phyloP scores from a whole-genome alignment of 2,888 invertebrate genomes.

The Drosophila niveifrons region DNA sequence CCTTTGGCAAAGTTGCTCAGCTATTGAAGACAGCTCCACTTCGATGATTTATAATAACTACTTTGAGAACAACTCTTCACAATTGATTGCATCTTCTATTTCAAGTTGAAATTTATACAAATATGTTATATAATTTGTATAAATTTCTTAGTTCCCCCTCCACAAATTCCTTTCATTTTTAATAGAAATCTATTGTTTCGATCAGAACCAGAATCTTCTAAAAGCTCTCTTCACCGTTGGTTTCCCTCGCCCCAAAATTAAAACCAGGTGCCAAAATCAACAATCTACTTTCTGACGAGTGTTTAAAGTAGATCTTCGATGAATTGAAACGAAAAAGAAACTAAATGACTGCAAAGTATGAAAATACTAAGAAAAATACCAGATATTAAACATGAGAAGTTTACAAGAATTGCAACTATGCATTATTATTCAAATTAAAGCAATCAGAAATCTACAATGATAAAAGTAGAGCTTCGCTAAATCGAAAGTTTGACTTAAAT shows the following conservation, averaged over 20 bases:
- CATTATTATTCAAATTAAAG: too few relatives aligned
- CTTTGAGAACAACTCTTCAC: neutral
- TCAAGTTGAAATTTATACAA: neutral
- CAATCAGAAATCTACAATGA: too few relatives aligned
- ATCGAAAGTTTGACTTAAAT: too few relatives aligned
- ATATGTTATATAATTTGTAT: too few relatives aligned
- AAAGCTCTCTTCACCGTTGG: neutral
- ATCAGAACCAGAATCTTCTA: slow-evolving; percentile 1
- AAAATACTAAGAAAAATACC: too few relatives aligned
- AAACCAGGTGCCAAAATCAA: neutral
- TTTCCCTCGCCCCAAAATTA: neutral
- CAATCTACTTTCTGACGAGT: slow-evolving; percentile 3
- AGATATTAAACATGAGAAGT: too few relatives aligned
- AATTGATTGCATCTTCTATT: neutral
- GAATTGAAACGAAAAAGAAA: too few relatives aligned
- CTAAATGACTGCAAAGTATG: too few relatives aligned
- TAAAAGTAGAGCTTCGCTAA: too few relatives aligned
- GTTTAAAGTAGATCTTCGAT: neutral
- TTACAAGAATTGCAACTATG: too few relatives aligned
- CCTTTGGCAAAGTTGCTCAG: neutral
- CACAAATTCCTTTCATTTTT: neutral
- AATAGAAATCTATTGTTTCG: neutral
- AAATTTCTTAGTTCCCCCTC: too few relatives aligned
- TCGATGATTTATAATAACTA: neutral
- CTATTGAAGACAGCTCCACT: neutral